These are phyloP conservation scores for Monodelphis domestica DNA, from an alignment of 2,797 vertebrate genomes.

Conservation along the genomic window DNA sequence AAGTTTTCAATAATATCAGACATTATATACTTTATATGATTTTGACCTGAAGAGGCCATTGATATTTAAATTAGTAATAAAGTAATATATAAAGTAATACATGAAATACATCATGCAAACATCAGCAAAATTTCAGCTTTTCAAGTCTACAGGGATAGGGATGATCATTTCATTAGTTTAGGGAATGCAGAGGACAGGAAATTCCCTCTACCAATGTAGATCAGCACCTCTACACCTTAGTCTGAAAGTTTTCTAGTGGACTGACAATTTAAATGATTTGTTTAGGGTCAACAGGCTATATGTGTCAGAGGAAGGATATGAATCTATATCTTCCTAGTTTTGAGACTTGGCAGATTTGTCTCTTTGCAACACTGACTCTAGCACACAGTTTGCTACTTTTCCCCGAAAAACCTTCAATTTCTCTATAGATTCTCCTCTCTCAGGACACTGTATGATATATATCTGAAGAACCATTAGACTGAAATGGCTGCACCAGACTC, in stretches of 20 bases:
- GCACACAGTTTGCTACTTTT: too few relatives aligned
- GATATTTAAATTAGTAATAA: neutral
- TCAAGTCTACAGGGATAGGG: neutral
- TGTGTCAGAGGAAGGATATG: too few relatives aligned
- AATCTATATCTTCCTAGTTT: too few relatives aligned
- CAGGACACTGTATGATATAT: neutral
- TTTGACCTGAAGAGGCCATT: neutral
- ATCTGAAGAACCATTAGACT: conserved; percentile 18
- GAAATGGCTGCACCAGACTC: conserved; percentile 58
- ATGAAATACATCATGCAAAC: neutral
- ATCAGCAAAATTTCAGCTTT: neutral
- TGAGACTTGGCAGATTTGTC: too few relatives aligned
- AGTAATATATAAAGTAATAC: neutral
- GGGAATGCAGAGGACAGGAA: neutral
- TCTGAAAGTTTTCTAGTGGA: too few relatives aligned
- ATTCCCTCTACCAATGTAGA: too few relatives aligned
- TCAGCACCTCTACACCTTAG: too few relatives aligned
- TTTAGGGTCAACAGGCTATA: too few relatives aligned
- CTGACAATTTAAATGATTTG: too few relatives aligned
- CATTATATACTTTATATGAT: neutral
- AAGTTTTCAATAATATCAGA: neutral
- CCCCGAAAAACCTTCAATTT: too few relatives aligned
- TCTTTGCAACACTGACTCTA: too few relatives aligned
- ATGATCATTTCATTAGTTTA: neutral
- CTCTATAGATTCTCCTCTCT: neutral